Evolutionary conservation across 2,888 invertebrate species (phyloP).

Genomic region (Drosophila prostipennis): DNA sequence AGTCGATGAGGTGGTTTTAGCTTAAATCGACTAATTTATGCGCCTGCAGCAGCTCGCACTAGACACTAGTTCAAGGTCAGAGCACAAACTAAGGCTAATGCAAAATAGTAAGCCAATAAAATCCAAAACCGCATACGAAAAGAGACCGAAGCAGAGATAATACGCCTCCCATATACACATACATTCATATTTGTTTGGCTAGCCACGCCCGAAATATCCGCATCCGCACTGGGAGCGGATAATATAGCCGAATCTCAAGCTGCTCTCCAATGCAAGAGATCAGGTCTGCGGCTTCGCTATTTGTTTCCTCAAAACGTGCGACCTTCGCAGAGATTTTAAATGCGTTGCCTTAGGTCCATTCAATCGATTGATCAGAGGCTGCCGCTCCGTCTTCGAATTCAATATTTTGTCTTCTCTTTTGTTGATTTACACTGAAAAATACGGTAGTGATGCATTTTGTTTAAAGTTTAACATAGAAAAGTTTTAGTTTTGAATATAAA

Average conservation of each 20-base stretch:
- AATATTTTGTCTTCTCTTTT: constrained; percentile 58
- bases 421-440: constrained; percentile 19
- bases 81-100: constrained; percentile 39
- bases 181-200: not conserved
- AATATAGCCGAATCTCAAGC: constrained; percentile 3
- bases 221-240: constrained; percentile 10
- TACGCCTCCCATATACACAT: constrained; percentile 15
- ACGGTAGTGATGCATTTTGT: not conserved
- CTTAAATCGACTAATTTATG: constrained; percentile 33
- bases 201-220: constrained; percentile 28
- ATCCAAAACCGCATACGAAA: constrained; percentile 52
- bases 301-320: constrained; percentile 67
- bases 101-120: constrained; percentile 46
- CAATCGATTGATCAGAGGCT: constrained; percentile 57
- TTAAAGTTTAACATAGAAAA: not conserved
- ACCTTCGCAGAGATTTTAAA: constrained; percentile 64
- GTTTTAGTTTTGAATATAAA: too few species aligned
- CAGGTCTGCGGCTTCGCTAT: constrained; percentile 39
- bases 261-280: constrained; percentile 59
- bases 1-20: constrained; percentile 18
- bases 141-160: constrained; percentile 27
- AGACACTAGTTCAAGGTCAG: constrained; percentile 70
- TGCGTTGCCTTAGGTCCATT: constrained; percentile 62
- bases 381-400: constrained; percentile 47
- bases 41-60: constrained; percentile 30